phyloP scores from a whole-genome alignment of 2,797 vertebrate species.

The Anguilla anguilla region DNA sequence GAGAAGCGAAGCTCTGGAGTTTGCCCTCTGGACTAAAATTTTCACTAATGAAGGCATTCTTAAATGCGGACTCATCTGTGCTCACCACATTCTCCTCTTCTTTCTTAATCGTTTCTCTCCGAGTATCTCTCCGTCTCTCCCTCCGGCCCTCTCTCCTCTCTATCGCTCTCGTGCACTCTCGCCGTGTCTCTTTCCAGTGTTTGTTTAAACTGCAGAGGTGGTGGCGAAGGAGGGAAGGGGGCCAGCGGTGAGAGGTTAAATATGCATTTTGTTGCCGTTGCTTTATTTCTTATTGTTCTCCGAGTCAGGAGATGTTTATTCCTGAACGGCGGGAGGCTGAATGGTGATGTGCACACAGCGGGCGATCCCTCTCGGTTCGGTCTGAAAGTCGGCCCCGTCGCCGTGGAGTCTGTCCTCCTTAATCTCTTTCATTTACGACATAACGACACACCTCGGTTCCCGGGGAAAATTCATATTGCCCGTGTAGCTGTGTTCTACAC shows the following conservation, averaged over 20 bases:
- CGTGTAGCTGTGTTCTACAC: not conserved
- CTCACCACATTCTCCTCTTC: not conserved
- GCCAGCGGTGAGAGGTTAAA: not conserved
- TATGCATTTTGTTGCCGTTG: not conserved
- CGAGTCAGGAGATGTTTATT: not conserved
- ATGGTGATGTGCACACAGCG: not conserved
- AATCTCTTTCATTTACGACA: not conserved
- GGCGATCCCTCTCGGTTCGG: not conserved
- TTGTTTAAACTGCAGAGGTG: not conserved
- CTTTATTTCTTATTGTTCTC: not conserved
- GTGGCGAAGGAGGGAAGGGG: not conserved
- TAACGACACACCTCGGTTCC: not conserved
- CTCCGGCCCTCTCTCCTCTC: not conserved
- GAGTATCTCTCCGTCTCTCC: not conserved
- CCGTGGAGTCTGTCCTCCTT: not conserved
- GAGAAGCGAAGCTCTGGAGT: not conserved
- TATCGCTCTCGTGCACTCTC: not conserved
- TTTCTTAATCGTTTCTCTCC: not conserved
- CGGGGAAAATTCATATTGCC: not conserved
- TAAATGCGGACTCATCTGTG: not conserved
- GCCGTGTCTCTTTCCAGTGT: not conserved
- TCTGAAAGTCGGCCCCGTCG: not conserved
- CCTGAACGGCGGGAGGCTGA: not conserved
- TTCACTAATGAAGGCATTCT: not conserved
- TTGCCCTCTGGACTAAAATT: not conserved